A percentile compares a stretch with the other conserved stretches of the same genome.
Conservation (phyloP, 2,888 invertebrate species). For the Tryphoninae sp. region DNA sequence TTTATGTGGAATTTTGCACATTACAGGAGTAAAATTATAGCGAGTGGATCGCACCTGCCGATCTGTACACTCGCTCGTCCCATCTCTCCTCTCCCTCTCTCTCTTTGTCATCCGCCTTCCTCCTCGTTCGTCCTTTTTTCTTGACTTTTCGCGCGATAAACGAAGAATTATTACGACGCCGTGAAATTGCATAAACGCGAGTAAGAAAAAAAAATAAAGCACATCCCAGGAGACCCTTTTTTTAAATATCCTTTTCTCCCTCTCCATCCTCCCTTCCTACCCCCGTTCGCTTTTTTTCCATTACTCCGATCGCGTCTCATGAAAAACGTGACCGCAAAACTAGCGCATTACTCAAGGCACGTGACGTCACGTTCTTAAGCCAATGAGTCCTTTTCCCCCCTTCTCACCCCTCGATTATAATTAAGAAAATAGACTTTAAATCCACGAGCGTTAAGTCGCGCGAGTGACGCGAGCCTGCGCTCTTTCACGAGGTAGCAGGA, state of each 20-base stretch:
- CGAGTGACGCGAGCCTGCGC: slow-evolving; percentile 29
- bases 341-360: slow-evolving; percentile 55
- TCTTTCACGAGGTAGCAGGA: not conserved
- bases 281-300: slow-evolving; percentile 20
- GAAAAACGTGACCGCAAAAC: slow-evolving; percentile 43
- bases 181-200: slow-evolving; percentile 45
- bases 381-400: slow-evolving; percentile 10
- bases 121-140: not conserved
- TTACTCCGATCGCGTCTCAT: slow-evolving; percentile 14
- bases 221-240: slow-evolving; percentile 12
- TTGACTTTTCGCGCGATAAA: slow-evolving; percentile 53
- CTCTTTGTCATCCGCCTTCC: slow-evolving; percentile 7
- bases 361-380: slow-evolving; percentile 65
- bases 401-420: slow-evolving; percentile 75
- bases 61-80: slow-evolving; percentile 39
- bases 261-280: slow-evolving; percentile 28
- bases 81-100: slow-evolving; percentile 12
- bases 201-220: slow-evolving; percentile 10
- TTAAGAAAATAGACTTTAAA: slow-evolving; percentile 80
- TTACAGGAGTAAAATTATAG: slow-evolving; percentile 24
- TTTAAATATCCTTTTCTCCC: slow-evolving; percentile 32
- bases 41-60: slow-evolving; percentile 55
- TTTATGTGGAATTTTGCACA: slow-evolving; percentile 16
- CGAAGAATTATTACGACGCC: slow-evolving; percentile 57
- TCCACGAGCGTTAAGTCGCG: slow-evolving; percentile 67